Evolutionary conservation across 2,797 vertebrate genomes (phyloP), one percentile per base, ranked within the genome.

Genomic region (Phyllotis vaccarum): DNA sequence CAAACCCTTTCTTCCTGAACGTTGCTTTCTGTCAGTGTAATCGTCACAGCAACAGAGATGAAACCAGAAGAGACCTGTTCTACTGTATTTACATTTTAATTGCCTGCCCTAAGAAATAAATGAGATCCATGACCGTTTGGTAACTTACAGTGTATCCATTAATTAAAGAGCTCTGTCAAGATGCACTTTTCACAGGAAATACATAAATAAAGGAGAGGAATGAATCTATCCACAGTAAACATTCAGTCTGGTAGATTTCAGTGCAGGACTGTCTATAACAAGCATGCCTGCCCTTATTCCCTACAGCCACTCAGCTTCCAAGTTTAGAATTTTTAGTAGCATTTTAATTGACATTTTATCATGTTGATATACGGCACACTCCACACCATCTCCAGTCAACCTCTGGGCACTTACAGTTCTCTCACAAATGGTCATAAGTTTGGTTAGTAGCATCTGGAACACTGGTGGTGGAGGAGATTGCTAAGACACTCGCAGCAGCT

Each of bases 381-480:
- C 99, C 78, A 99, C 99, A 95, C 99, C 99, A 97, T 99, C 83
- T 86, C 62, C 99, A 99, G 49, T 14, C 49, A 56, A 87, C 66
- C 49, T 40, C 66, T 13, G 49, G 72, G 66, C 66, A 72, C n/a
- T 87, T 86, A 52, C 62, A 37, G 5, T 72, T 87, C n/a, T 37
- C 85, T 87, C 16, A 72, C 14, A 12, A 27, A 68, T 37, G 62
- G 24, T 40, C 31, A n/a, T n/a, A 87, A 31, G 19, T 37, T 40
- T 87, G n/a, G 85, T 19, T 86, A 72, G 66, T 14, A 70, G 64
- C 49, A 29, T 86, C 85, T 70, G 64, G 83, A 40, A 54, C 49
- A 40, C 66, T 21, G 21, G 49, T 72, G 49, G 66, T 29, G n/a
- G 85, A 27, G 13, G 46, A 29, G 19, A 56, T 66, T 31, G 85